Evolutionary conservation across 2,113 vertebrate genomes (phyloP).

Genomic region (Ageneiosus marmoratus): DNA sequence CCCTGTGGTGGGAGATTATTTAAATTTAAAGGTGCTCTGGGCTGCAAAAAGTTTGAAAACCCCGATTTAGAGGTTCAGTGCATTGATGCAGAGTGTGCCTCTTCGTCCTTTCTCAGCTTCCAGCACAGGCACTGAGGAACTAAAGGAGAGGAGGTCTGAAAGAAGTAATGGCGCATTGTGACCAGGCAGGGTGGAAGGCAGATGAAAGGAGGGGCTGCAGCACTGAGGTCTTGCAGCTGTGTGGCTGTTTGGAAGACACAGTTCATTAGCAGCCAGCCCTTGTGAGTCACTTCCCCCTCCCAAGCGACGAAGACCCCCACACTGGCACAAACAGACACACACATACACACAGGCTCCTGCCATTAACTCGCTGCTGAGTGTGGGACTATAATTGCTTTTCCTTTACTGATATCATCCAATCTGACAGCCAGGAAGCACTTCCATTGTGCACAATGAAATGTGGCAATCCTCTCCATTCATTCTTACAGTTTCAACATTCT

Average conservation of each 20-base stretch:
- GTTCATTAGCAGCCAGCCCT: slow-evolving; percentile 76
- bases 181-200: slow-evolving; percentile 20
- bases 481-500: slow-evolving; percentile 16
- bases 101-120: background rate
- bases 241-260: slow-evolving; percentile 66
- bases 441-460: slow-evolving; percentile 30
- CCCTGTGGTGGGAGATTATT: background rate
- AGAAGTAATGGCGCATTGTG: slow-evolving; percentile 6
- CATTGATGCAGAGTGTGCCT: background rate
- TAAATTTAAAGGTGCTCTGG: background rate
- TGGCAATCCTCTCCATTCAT: background rate
- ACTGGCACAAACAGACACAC: slow-evolving; percentile 1
- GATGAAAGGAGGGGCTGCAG: slow-evolving; percentile 42
- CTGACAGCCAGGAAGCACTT: slow-evolving; percentile 51
- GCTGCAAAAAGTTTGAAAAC: background rate
- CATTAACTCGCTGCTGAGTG: slow-evolving; percentile 61
- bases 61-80: background rate
- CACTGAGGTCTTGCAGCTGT: slow-evolving; percentile 56
- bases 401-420: slow-evolving; percentile 64
- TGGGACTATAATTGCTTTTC: slow-evolving; percentile 70
- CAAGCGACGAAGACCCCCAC: slow-evolving; percentile 50
- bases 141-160: slow-evolving; percentile 2
- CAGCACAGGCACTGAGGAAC: background rate
- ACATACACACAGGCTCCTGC: slow-evolving; percentile 24
- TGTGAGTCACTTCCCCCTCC: slow-evolving; percentile 64